A percentile compares a stretch with the other conserved stretches of the same genome.
phyloP scores from a whole-genome alignment of 1,140 invertebrate species.

The Diuraphis noxia region DNA sequence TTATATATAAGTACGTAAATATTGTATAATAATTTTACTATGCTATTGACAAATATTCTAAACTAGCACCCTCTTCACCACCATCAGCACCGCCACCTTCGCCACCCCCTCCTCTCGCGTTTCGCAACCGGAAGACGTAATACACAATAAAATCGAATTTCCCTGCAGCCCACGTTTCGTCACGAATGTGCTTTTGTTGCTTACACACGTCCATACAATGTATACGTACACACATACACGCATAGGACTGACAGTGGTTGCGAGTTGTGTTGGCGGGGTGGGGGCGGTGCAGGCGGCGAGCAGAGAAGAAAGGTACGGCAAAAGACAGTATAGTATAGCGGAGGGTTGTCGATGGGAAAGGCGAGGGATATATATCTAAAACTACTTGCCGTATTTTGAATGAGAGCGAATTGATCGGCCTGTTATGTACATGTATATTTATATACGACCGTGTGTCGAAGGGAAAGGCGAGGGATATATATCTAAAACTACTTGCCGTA shows the following conservation, averaged over 20 bases:
- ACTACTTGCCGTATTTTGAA: slow-evolving; percentile 51
- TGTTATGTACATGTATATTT: no score
- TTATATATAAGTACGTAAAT: neutral
- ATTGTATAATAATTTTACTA: slow-evolving; percentile 24
- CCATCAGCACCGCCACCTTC: no score
- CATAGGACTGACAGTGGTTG: slow-evolving; percentile 46
- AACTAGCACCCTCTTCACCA: neutral
- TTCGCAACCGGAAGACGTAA: slow-evolving; percentile 49
- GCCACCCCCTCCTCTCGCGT: neutral
- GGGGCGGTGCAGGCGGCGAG: neutral
- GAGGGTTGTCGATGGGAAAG: slow-evolving; percentile 57
- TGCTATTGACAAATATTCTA: slow-evolving; percentile 53
- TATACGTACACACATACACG: neutral
- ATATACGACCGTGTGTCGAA: no score
- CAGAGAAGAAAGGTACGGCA: slow-evolving; percentile 15
- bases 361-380: slow-evolving; percentile 53
- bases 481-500: slow-evolving; percentile 51
- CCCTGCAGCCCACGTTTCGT: slow-evolving; percentile 41
- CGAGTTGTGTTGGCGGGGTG: neutral
- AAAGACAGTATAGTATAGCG: slow-evolving; percentile 18
- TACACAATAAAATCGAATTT: slow-evolving; percentile 52
- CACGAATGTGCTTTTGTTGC: slow-evolving; percentile 51
- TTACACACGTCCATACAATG: neutral
- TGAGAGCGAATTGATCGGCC: slow-evolving; percentile 53
- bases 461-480: slow-evolving; percentile 56